Percentiles rank a stretch among this genome's conserved stretches.
Conservation (phyloP, 2,113 vertebrate genomes). For the Rynchops niger region DNA sequence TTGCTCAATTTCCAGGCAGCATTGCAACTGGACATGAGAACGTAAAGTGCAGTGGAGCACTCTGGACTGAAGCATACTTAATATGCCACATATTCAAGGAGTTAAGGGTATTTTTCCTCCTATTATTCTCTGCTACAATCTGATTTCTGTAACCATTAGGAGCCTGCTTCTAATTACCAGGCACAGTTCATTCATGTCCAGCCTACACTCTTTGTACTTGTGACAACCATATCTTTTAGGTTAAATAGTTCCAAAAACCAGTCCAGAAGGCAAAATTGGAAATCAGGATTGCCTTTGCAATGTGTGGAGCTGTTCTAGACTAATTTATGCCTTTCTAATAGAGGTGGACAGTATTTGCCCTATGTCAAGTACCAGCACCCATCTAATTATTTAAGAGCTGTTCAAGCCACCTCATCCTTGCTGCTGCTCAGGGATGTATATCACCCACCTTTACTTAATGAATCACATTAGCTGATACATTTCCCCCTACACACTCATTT, state of each 20-base stretch:
- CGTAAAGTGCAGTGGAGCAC: background rate
- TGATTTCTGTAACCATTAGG: background rate
- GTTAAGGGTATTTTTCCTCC: constrained; percentile 1
- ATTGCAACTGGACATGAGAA: background rate
- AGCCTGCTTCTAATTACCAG: background rate
- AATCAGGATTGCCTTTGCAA: background rate
- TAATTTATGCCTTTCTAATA: background rate
- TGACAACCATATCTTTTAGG: background rate
- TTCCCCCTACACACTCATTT: constrained; percentile 34
- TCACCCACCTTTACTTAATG: constrained; percentile 43
- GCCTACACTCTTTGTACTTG: background rate
- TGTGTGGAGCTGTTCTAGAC: background rate
- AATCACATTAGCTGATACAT: constrained; percentile 34
- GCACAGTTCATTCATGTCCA: background rate
- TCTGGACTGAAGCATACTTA: background rate
- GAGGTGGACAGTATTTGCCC: background rate
- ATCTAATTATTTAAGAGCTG: background rate
- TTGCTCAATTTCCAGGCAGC: background rate
- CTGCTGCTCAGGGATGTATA: background rate
- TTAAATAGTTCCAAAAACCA: background rate
- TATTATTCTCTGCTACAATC: background rate
- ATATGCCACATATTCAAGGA: background rate
- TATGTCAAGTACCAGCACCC: background rate
- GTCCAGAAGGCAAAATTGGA: background rate
- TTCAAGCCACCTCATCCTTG: background rate